These are phyloP conservation scores for Radopholus similis DNA, from an alignment of 1,140 invertebrate species.

Conservation along the genomic window DNA sequence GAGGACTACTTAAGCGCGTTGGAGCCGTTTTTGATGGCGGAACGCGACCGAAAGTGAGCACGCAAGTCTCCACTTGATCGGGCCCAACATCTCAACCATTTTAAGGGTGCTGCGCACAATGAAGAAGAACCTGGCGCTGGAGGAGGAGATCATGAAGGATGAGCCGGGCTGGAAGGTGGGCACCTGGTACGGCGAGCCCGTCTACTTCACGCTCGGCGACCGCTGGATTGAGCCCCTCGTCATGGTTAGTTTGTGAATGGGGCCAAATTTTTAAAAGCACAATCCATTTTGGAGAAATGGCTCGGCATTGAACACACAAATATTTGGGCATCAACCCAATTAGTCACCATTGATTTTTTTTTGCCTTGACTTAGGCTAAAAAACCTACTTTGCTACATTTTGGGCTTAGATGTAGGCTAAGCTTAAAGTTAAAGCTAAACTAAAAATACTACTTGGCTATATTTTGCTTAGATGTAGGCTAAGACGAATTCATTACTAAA, in stretches of 20 bases:
- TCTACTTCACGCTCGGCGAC: constrained; percentile 61
- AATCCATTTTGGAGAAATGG: no score
- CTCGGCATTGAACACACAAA: not conserved
- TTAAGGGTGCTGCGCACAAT: constrained; percentile 61
- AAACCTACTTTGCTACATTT: no score
- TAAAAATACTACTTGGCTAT: no score
- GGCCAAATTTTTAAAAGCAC: not conserved
- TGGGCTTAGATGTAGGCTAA: no score
- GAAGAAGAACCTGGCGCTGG: constrained; percentile 61
- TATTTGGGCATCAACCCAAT: no score
- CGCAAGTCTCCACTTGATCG: constrained; percentile 23
- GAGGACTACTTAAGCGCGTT: constrained; percentile 61
- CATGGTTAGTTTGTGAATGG: constrained; percentile 14
- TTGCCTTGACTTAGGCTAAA: no score
- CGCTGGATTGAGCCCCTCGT: constrained; percentile 58
- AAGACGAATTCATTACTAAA: no score
- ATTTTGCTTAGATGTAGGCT: no score
- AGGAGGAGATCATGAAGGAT: constrained; percentile 64
- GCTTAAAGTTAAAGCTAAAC: no score
- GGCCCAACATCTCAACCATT: constrained; percentile 17
- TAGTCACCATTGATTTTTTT: no score
- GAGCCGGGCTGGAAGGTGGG: constrained; percentile 63
- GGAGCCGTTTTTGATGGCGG: constrained; percentile 61
- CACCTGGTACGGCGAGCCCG: constrained; percentile 62
- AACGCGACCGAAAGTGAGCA: constrained; percentile 61